Evolutionary conservation across 2,113 vertebrate genomes (phyloP), one percentile per base, ranked within the genome.

Genomic region (Brienomyrus longianalis): DNA sequence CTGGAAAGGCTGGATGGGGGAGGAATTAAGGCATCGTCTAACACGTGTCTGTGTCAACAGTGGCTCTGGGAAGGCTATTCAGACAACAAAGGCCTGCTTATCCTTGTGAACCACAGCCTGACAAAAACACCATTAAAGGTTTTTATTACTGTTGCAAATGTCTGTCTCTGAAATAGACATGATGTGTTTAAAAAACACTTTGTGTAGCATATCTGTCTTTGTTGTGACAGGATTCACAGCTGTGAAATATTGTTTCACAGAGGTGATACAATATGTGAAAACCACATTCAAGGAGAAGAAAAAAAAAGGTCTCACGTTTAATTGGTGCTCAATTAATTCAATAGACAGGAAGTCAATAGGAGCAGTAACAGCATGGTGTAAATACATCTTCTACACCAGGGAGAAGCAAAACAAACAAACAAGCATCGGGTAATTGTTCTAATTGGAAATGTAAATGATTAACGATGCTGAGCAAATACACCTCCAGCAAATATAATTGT

Each of bases 41-140:
- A 92, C 90, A 91, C 31, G 94, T 90, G 27, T 66, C 92, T 92
- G 90, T 93, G 50, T 93, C 94, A 93, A 87, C 91, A 92, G 88
- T 85, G 89, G 83, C 87, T 94, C 93, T 83, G 90, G 90, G 43
- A 48, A 83, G 92, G 88, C 15, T n/a, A 52, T 92, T 92, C 93
- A 92, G 91, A 23, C 87, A 45, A 31, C 27, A 62, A 59, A 39
- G 54, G 13, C 19, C 56, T 66, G 52, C 52, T 66, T 45, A 51
- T 66, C 51, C 51, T 15, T 59, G 54, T 45, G 87, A 45, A 62
- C 47, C 27, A 7, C n/a, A 52, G 85, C 50, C 7, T 39, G 23
- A 47, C 39, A 62, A 88, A 62, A 45, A 88, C 10, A 51, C 48
- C 6, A 52, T 31, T 48, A 86, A 86, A 86, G n/a, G 13, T 23